Base-by-base conservation (phyloP, 2,888 invertebrate genomes). In the Andrena dorsata region DNA sequence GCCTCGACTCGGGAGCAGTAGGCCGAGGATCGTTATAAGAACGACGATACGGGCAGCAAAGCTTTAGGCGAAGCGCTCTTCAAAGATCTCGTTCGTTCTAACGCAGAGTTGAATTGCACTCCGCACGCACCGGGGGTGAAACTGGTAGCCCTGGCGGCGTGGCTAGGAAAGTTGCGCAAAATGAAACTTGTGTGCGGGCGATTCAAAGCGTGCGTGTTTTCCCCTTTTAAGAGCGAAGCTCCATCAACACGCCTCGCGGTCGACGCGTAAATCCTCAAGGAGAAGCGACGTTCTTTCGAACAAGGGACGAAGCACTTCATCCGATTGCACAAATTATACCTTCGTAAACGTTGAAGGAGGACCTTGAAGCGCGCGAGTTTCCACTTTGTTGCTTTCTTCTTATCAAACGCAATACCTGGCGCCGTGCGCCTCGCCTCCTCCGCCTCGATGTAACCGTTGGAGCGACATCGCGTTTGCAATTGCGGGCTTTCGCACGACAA, bases 251-350 rank as follows among this genome's bases (percentile, higher is more conserved):
- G 76, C 56, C 56, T 13, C 20, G 20, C 32, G 32, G 32, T n/a
- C 30, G 64, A 64, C 53, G 28, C 72, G 71, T 64, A 72, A 65
- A 73, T 56, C 83, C 41, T 32, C 63, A 20, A 72, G 63, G 26
- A 47, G 76, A 23, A 20, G 5, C 32, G 30, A 20, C 58, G 23
- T 23, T 65, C 13, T 71, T 75, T 72, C 72, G 49, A 56, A 26
- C 56, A 26, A 72, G 56, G 30, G 28, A 32, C 60, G 53, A 69
- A 68, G 75, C 75, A 73, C 82, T 82, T 83, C 85, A 83, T 84
- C 82, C 85, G 82, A 84, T 82, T 82, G 87, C 83, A 86, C 69
- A 35, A 79, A 88, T 88, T 85, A 86, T 82, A 80, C 82, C 65
- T 72, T 83, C 74, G 85, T 86, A 85, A 90, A 88, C 35, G 69